These are phyloP conservation scores for Saturnia pavonia DNA, from an alignment of 2,888 invertebrate genomes.

Conservation along the genomic window DNA sequence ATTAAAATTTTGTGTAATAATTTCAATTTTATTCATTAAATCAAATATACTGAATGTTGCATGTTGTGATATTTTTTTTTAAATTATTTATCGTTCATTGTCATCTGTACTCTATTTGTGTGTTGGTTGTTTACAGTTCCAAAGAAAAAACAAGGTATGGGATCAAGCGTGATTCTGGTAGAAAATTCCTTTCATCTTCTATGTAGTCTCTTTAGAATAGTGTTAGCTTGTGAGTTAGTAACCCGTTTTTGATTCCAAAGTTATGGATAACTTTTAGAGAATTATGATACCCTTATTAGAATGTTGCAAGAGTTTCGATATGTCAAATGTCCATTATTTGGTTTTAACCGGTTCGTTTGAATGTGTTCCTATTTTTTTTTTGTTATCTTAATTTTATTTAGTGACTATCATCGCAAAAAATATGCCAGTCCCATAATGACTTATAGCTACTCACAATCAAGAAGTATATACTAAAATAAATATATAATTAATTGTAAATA, in stretches of 20 bases:
- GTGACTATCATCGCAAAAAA: too few species aligned
- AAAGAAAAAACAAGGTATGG: constrained; percentile 88
- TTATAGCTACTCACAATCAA: too few species aligned
- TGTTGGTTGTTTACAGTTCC: constrained; percentile 90
- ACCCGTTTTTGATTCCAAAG: constrained; percentile 40
- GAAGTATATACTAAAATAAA: too few species aligned
- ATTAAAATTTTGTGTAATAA: neutral
- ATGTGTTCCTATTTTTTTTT: too few species aligned
- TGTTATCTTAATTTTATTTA: too few species aligned
- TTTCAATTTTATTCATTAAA: neutral
- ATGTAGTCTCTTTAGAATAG: constrained; percentile 76
- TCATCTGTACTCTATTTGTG: constrained; percentile 78
- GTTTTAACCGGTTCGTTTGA: too few species aligned
- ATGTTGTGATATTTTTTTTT: constrained; percentile 49
- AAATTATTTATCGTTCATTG: constrained; percentile 56
- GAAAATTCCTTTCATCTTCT: constrained; percentile 80
- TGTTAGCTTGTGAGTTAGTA: constrained; percentile 69
- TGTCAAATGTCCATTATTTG: too few species aligned
- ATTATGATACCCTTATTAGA: neutral
- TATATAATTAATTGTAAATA: too few species aligned
- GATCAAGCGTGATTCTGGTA: constrained; percentile 81
- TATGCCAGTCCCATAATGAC: too few species aligned
- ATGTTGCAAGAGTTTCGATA: neutral
- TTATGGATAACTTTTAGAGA: constrained; percentile 2
- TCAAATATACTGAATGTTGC: constrained; percentile 57